Base-by-base conservation (phyloP, 2,888 invertebrate species). In the Cataglyphis altisquamis region DNA sequence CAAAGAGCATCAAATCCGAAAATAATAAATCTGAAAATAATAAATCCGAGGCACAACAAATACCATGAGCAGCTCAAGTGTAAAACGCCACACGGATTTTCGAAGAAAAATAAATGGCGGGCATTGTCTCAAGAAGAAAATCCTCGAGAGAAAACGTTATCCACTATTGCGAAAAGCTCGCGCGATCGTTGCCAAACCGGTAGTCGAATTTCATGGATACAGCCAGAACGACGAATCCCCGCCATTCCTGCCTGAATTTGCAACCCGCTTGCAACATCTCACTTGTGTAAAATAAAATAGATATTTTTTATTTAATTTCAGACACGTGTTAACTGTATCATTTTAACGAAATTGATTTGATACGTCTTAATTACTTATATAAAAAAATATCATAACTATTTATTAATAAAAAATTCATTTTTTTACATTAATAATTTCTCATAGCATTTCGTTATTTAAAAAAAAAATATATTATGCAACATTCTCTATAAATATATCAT, bases 51-150 rank as follows among this genome's bases (percentile, higher is more conserved):
- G 41, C 45, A 48, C 57, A 60, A 60, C 45, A 70, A 55, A 78
- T 70, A 32, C 29, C 25, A n/a, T n/a, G 52, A 29, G 52, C 32
- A 68, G 55, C 67, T 70, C 78, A 32, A 72, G 72, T 77, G 39
- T 78, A 70, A 78, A 78, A 72, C 18, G 72, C 25, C 25, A 25
- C 36, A 45, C 21, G 78, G 78, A 80, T 70, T 80, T 80, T 72
- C 72, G 60, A 78, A 78, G 78, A 80, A 45, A 80, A 80, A 80
- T 80, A 80, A 80, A 80, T 80, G 72, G 72, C 70, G 39, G 32
- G 45, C 45, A 72, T 80, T 80, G 60, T 80, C 78, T 80, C 78
- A 48, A 75, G 74, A 57, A 77, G 55, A 77, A 77, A 77, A 77
- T 80, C 78, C 64, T 39, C 78, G 45, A 45, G 41, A 45, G 78